A percentile compares a stretch with the other conserved stretches of the same genome.
phyloP scores from a whole-genome alignment of 2,797 vertebrate genomes.

The Paedocypris micromegethes region DNA sequence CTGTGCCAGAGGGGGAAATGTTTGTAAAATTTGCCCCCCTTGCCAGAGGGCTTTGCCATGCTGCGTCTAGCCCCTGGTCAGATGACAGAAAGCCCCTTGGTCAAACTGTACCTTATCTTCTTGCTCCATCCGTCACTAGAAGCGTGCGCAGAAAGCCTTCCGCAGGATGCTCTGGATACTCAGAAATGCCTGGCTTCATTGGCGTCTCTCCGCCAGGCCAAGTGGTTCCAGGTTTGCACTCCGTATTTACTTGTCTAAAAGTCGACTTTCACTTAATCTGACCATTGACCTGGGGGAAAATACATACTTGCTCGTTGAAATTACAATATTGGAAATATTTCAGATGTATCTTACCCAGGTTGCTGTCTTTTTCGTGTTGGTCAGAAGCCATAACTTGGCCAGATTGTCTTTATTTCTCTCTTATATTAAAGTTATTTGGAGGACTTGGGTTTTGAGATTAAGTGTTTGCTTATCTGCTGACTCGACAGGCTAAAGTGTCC shows the following conservation, averaged over 20 bases:
- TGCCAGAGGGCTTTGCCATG: slow-evolving; percentile 72
- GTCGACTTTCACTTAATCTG: slow-evolving; percentile 57
- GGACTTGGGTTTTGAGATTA: neutral
- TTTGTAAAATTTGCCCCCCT: slow-evolving; percentile 60
- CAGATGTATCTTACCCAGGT: slow-evolving; percentile 35
- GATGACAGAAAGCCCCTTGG: slow-evolving; percentile 96
- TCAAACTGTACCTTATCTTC: slow-evolving; percentile 99
- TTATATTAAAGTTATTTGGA: slow-evolving; percentile 10
- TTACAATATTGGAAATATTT: slow-evolving; percentile 27
- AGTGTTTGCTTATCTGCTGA: slow-evolving; percentile 44
- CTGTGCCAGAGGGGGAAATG: slow-evolving; percentile 58
- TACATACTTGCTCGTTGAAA: slow-evolving; percentile 17
- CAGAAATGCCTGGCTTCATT: slow-evolving; percentile 99
- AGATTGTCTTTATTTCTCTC: slow-evolving; percentile 15
- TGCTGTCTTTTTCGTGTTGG: slow-evolving; percentile 19
- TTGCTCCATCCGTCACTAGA: slow-evolving; percentile 97
- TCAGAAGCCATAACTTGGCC: slow-evolving; percentile 32
- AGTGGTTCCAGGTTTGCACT: slow-evolving; percentile 99
- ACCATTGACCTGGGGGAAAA: slow-evolving; percentile 33
- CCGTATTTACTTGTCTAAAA: slow-evolving; percentile 85
- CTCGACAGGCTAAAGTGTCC: slow-evolving; percentile 85
- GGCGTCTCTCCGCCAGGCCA: slow-evolving; percentile 99
- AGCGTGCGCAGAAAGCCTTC: slow-evolving; percentile 90
- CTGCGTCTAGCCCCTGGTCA: slow-evolving; percentile 86
- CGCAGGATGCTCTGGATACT: slow-evolving; percentile 99